These are phyloP conservation scores for Aphelenchoides besseyi DNA, from an alignment of 1,140 invertebrate genomes.

Conservation along the genomic window DNA sequence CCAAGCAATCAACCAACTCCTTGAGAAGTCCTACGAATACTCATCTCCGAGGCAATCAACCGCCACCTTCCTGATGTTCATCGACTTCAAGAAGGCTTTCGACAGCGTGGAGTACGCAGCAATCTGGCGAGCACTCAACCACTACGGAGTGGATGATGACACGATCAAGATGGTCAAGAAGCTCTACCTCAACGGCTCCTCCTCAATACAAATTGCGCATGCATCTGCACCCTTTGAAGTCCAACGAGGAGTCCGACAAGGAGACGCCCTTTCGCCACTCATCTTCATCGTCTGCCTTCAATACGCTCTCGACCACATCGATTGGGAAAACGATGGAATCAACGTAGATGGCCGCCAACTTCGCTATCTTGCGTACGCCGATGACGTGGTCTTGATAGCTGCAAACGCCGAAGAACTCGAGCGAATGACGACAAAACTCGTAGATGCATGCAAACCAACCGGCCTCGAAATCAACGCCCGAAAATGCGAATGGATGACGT, in stretches of 20 bases:
- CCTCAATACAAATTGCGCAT: not conserved
- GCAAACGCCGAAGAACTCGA: constrained; percentile 27
- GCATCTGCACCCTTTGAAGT: not conserved
- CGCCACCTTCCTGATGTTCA: constrained; percentile 47
- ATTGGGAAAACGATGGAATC: constrained; percentile 27
- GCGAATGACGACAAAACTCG: constrained; percentile 14
- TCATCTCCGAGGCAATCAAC: constrained; percentile 42
- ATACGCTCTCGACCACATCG: constrained; percentile 44
- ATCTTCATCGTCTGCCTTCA: constrained; percentile 66
- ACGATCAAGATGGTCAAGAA: constrained; percentile 16
- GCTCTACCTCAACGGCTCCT: constrained; percentile 9
- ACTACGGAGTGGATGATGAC: constrained; percentile 22
- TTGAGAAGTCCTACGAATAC: constrained; percentile 53
- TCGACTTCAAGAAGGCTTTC: constrained; percentile 56
- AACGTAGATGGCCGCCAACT: constrained; percentile 6
- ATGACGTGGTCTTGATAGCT: constrained; percentile 56
- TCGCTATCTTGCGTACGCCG: constrained; percentile 56
- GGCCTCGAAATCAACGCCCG: constrained; percentile 24
- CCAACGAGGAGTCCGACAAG: constrained; percentile 65
- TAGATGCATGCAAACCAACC: not conserved
- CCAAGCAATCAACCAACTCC: constrained; percentile 19
- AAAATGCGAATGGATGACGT: constrained; percentile 25
- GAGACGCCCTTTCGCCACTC: constrained; percentile 65
- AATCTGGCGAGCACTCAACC: constrained; percentile 22
- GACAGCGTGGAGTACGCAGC: constrained; percentile 42